Evolutionary conservation across 1,140 invertebrate species (phyloP).

Genomic region (Platyscapa corneri): DNA sequence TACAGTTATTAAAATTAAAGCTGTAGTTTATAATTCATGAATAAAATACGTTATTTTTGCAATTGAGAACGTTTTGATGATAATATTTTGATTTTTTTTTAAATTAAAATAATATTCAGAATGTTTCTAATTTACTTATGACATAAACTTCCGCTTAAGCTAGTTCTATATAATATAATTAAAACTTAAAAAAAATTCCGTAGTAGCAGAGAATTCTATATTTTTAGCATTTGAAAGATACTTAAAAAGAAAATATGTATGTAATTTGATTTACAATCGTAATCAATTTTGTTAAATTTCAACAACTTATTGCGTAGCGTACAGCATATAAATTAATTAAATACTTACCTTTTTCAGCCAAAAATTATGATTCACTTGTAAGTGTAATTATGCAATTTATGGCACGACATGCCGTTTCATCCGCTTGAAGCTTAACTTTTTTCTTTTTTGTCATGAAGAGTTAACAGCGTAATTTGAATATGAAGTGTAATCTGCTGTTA

Average conservation of each 20-base stretch:
- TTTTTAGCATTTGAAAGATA: too few species aligned
- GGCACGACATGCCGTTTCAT: not conserved
- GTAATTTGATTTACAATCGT: too few species aligned
- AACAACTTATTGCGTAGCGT: not conserved
- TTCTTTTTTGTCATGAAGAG: not conserved
- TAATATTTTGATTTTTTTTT: too few species aligned
- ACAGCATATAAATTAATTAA: not conserved
- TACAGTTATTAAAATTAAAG: too few species aligned
- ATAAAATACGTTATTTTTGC: too few species aligned
- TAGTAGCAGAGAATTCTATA: not conserved
- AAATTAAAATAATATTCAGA: too few species aligned
- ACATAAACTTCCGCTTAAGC: not conserved
- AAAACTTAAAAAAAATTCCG: not conserved
- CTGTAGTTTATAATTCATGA: too few species aligned
- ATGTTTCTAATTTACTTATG: not conserved
- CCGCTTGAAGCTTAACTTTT: not conserved
- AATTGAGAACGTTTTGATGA: too few species aligned
- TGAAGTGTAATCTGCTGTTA: slow-evolving; percentile 11
- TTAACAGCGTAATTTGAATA: not conserved
- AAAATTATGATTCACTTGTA: slow-evolving; percentile 6
- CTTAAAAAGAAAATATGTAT: too few species aligned
- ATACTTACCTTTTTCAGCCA: not conserved
- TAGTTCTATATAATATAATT: not conserved
- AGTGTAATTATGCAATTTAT: not conserved
- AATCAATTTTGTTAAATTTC: not conserved